Conservation (phyloP, 1,140 invertebrate genomes). For the Prorops nasuta region DNA sequence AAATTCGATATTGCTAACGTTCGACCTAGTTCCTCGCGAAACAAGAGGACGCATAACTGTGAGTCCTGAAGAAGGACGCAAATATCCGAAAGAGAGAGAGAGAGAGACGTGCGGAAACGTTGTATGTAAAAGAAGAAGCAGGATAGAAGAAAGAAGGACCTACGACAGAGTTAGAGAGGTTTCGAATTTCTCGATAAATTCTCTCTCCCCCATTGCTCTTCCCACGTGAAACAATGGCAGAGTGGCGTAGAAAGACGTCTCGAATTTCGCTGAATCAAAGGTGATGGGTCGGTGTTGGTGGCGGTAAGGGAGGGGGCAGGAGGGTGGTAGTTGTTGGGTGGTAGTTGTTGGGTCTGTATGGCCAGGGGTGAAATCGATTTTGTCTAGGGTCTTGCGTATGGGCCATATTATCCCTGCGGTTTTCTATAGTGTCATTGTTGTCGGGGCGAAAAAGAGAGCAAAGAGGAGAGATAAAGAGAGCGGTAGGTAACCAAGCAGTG, state of each 20-base stretch:
- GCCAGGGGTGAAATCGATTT: constrained; percentile 46
- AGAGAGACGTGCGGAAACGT: no score
- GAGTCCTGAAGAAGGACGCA: neutral
- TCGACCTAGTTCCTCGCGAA: constrained; percentile 10
- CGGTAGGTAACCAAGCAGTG: neutral
- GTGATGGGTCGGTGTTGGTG: constrained; percentile 27
- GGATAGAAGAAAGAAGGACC: constrained; percentile 5
- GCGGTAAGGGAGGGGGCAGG: constrained; percentile 3
- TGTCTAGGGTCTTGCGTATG: constrained; percentile 34
- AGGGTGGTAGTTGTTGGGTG: neutral
- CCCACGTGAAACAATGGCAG: constrained; percentile 51
- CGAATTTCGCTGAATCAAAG: constrained; percentile 57
- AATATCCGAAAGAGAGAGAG: neutral
- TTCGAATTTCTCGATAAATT: constrained; percentile 51
- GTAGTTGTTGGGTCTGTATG: constrained; percentile 10
- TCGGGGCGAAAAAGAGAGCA: constrained; percentile 11
- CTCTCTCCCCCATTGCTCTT: constrained; percentile 22
- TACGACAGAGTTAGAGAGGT: no score
- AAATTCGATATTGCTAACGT: constrained; percentile 12
- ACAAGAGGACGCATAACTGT: no score
- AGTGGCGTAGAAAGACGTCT: constrained; percentile 53
- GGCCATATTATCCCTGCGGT: constrained; percentile 33
- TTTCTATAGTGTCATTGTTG: constrained; percentile 53
- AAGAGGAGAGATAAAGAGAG: neutral
- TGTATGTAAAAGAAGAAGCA: neutral